phyloP scores from a whole-genome alignment of 2,113 vertebrate species.

The Alethe castanea region DNA sequence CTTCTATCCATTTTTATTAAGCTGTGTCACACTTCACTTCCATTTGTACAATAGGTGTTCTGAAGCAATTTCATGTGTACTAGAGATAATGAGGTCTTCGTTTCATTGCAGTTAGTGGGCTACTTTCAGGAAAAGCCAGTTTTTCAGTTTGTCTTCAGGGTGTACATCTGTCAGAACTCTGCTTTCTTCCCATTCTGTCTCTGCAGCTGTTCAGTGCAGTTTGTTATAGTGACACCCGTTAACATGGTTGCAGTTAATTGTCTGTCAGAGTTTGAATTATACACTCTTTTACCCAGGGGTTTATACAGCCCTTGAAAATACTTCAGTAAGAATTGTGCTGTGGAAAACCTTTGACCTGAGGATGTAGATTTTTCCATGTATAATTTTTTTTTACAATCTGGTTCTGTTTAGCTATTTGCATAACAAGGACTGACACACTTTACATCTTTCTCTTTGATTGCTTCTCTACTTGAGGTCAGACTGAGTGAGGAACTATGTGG shows the following conservation, averaged over 20 bases:
- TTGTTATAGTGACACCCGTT: conserved; percentile 33
- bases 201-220: conserved; percentile 26
- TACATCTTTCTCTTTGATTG: background rate
- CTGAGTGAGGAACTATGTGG: background rate
- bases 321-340: background rate
- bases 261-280: conserved; percentile 44
- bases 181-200: conserved; percentile 4
- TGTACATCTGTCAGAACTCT: conserved; percentile 6
- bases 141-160: conserved; percentile 36
- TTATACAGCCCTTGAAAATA: conserved; percentile 28
- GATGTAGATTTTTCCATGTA: conserved; percentile 15
- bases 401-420: conserved; percentile 37
- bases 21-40: background rate
- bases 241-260: conserved; percentile 41
- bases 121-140: conserved; percentile 14
- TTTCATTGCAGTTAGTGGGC: background rate
- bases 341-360: conserved; percentile 34
- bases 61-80: background rate
- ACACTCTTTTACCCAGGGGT: conserved; percentile 2
- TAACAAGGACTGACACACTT: conserved; percentile 28
- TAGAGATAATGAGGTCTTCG: background rate
- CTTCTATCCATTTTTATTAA: background rate
- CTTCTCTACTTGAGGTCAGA: background rate
- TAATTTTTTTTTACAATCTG: background rate
- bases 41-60: background rate